Percentiles rank a stretch among this genome's conserved stretches.
Conservation (phyloP, 2,888 invertebrate species). For the Andrena praecox region DNA sequence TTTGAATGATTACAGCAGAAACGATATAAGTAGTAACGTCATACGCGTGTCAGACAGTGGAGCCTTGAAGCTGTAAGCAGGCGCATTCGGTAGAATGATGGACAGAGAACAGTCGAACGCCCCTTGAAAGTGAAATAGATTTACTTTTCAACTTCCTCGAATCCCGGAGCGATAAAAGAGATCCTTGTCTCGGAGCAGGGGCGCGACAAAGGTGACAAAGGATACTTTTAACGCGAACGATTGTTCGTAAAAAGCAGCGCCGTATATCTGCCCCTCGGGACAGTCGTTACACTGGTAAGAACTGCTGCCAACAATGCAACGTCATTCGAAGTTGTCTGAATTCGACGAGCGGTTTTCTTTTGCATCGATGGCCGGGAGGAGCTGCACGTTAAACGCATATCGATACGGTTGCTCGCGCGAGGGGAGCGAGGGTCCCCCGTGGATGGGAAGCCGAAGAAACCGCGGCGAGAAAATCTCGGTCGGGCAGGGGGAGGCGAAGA, state of each 20-base stretch:
- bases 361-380: constrained; percentile 8
- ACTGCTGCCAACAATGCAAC: constrained; percentile 52
- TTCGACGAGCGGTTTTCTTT: constrained; percentile 49
- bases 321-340: constrained; percentile 46
- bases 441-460: constrained; percentile 32
- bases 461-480: constrained; percentile 24
- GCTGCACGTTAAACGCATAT: constrained; percentile 43
- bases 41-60: neutral
- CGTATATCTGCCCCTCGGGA: constrained; percentile 57
- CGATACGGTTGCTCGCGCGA: constrained; percentile 39
- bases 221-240: constrained; percentile 52
- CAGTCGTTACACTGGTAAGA: constrained; percentile 57
- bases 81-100: neutral
- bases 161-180: constrained; percentile 35
- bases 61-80: neutral
- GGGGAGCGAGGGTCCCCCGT: constrained; percentile 3
- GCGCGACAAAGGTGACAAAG: constrained; percentile 51
- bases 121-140: constrained; percentile 8
- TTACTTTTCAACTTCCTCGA: neutral
- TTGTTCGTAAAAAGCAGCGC: constrained; percentile 46
- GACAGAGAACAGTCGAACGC: neutral
- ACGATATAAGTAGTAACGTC: constrained; percentile 1
- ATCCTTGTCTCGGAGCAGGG: constrained; percentile 23
- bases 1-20: neutral
- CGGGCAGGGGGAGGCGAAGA: constrained; percentile 7